These are phyloP conservation scores for Drosophila austrosaltans DNA, from an alignment of 2,888 invertebrate genomes.

Conservation along the genomic window DNA sequence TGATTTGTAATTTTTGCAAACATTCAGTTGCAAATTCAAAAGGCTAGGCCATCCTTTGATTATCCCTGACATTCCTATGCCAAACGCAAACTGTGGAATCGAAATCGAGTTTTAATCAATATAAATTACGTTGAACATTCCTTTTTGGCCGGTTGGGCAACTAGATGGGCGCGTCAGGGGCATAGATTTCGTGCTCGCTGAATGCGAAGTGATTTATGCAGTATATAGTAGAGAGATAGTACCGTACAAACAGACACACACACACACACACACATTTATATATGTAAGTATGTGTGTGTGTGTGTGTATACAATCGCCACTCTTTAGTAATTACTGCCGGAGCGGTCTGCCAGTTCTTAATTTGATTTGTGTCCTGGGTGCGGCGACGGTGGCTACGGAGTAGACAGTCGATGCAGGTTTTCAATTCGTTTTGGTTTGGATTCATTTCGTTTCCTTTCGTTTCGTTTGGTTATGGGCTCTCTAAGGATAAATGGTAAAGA, in stretches of 20 bases:
- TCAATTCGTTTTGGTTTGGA: slow-evolving; percentile 8
- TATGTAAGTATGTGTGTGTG: neutral
- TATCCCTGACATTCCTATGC: slow-evolving; percentile 38
- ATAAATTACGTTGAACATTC: slow-evolving; percentile 42
- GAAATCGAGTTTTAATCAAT: slow-evolving; percentile 52
- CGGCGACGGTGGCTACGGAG: slow-evolving; percentile 21
- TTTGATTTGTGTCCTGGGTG: slow-evolving; percentile 50
- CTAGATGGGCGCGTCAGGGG: slow-evolving; percentile 44
- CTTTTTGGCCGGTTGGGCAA: slow-evolving; percentile 21
- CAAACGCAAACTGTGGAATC: slow-evolving; percentile 33
- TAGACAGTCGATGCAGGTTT: slow-evolving; percentile 26
- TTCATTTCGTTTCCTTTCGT: neutral
- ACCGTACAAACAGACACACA: neutral
- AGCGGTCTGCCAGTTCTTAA: slow-evolving; percentile 44
- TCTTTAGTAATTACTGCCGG: slow-evolving; percentile 47
- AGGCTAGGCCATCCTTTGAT: slow-evolving; percentile 19
- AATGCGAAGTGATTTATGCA: slow-evolving; percentile 53
- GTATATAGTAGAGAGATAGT: slow-evolving; percentile 33
- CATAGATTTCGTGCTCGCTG: slow-evolving; percentile 50
- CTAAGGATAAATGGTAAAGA: slow-evolving; percentile 4
- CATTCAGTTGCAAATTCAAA: neutral
- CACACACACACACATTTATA: neutral
- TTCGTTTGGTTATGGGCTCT: slow-evolving; percentile 4
- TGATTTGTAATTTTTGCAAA: slow-evolving; percentile 1
- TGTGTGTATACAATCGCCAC: slow-evolving; percentile 23